These are phyloP conservation scores for Drosophila histrio DNA, from an alignment of 2,888 invertebrate species.

Conservation along the genomic window DNA sequence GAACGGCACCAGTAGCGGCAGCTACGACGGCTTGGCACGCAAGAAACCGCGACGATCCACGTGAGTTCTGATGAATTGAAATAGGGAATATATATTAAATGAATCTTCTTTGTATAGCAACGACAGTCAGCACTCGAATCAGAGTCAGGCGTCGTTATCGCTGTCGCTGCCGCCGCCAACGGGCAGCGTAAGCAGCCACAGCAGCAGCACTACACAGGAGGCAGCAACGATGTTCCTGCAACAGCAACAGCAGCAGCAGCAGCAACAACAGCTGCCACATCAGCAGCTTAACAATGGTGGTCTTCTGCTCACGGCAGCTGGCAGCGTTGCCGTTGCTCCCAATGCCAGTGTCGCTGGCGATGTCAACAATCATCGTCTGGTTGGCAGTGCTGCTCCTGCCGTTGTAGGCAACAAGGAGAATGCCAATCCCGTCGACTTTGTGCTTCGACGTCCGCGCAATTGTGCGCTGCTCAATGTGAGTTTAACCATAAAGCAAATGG, in stretches of 20 bases:
- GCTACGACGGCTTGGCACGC: constrained; percentile 87
- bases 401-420: constrained; percentile 82
- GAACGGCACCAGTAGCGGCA: constrained; percentile 76
- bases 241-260: constrained; percentile 39
- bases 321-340: constrained; percentile 14
- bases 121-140: constrained; percentile 82
- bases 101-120: constrained; percentile 60
- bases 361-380: constrained; percentile 58
- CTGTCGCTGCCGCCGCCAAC: constrained; percentile 78
- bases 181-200: constrained; percentile 40
- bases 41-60: constrained; percentile 96
- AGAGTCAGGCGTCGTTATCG: constrained; percentile 80
- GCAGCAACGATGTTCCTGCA: constrained; percentile 26
- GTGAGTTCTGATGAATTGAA: constrained; percentile 86
- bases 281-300: constrained; percentile 61
- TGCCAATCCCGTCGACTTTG: constrained; percentile 83
- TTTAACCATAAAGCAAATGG: not conserved
- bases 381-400: constrained; percentile 46
- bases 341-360: constrained; percentile 39
- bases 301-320: constrained; percentile 45
- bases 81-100: not conserved
- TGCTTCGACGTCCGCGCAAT: constrained; percentile 82
- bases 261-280: constrained; percentile 28
- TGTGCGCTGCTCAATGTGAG: constrained; percentile 82
- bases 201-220: constrained; percentile 48